Conservation (phyloP, 2,113 vertebrate species). For the Cochlearius cochlearius region DNA sequence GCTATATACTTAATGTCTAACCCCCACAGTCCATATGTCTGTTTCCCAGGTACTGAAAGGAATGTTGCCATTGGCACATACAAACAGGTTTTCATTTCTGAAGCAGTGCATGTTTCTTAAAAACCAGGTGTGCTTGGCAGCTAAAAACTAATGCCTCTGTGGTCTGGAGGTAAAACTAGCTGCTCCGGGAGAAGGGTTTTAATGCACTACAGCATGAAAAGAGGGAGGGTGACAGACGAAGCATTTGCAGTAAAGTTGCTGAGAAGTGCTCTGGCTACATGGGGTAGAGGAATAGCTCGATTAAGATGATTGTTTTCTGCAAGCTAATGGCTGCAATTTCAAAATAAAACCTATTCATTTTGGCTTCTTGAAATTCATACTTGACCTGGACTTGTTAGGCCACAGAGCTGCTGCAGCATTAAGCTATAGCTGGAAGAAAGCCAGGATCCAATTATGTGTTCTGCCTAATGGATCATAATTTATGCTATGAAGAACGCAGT, state of each 20-base stretch:
- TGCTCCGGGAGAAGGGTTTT: background rate
- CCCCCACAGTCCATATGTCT: fast-evolving
- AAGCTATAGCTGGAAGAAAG: conserved; percentile 15
- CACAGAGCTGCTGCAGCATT: background rate
- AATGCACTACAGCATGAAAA: background rate
- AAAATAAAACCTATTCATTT: background rate
- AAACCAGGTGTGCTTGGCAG: background rate
- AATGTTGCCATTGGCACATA: background rate
- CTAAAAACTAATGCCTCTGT: background rate
- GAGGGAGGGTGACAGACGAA: background rate
- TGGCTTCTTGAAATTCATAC: conserved; percentile 15
- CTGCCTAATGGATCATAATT: conserved; percentile 41
- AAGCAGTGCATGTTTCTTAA: background rate
- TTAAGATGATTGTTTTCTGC: background rate
- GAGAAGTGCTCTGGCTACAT: background rate
- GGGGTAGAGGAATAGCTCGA: background rate
- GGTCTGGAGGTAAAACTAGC: background rate
- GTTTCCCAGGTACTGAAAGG: background rate
- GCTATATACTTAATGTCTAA: fast-evolving
- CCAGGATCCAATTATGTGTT: conserved; percentile 19
- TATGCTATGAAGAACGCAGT: background rate
- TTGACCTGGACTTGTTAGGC: conserved; percentile 21
- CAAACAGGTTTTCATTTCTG: background rate
- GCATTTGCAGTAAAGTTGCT: background rate
- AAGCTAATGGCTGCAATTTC: background rate